Percentiles rank a stretch among this genome's conserved stretches.
Conservation (phyloP, 23 tunicate species). For the Clavelina lepadiformis region DNA sequence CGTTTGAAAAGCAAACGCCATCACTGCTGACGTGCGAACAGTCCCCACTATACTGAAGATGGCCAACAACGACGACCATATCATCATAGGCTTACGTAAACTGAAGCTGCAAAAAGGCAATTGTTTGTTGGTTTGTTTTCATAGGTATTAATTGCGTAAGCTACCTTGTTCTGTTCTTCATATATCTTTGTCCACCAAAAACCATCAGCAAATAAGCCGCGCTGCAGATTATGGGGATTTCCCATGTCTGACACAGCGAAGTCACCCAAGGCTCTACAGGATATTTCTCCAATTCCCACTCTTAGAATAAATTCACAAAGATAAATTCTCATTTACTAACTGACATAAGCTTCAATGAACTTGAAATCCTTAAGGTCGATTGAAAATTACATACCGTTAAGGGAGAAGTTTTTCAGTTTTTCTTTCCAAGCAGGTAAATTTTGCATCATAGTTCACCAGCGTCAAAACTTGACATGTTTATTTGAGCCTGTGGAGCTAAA, state of each 20-base stretch:
- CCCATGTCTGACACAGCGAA: constrained; percentile 2
- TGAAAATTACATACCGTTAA: neutral
- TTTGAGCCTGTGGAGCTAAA: too few species aligned
- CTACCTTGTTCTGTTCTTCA: constrained; percentile 21
- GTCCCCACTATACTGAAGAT: constrained; percentile 66
- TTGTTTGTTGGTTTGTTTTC: neutral
- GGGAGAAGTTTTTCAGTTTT: neutral
- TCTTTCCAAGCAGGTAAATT: neutral
- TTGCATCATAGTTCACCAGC: too few species aligned
- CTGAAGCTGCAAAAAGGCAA: constrained; percentile 23
- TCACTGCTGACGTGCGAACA: constrained; percentile 6
- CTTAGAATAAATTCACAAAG: too few species aligned
- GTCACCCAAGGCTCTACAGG: too few species aligned
- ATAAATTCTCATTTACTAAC: too few species aligned
- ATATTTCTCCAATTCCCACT: too few species aligned
- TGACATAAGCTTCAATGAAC: too few species aligned
- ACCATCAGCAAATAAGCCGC: constrained; percentile 19
- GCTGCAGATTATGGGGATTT: constrained; percentile 4
- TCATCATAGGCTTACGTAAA: constrained; percentile 24
- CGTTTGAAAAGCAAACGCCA: neutral
- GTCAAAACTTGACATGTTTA: too few species aligned
- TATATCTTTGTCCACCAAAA: constrained; percentile 23
- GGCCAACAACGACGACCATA: constrained; percentile 63
- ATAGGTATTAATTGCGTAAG: neutral
- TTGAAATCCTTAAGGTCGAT: neutral